phyloP scores from a whole-genome alignment of 2,888 invertebrate genomes.

The Lasius fuliginosus region DNA sequence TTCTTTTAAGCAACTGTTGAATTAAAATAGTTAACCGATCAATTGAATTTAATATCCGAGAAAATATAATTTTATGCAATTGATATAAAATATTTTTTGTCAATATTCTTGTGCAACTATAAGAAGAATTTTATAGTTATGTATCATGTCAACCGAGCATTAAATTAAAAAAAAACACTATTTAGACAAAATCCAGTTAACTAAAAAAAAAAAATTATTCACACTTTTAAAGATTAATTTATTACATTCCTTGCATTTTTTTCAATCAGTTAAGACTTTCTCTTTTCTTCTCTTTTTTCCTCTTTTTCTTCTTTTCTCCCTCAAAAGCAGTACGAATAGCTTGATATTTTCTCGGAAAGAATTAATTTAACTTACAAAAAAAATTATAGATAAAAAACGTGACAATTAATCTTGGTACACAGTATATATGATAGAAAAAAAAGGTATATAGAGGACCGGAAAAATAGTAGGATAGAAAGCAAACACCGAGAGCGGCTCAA shows the following conservation, averaged over 20 bases:
- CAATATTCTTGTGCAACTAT: not conserved
- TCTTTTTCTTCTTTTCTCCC: not conserved
- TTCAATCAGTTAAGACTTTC: not conserved
- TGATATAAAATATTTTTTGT: not conserved
- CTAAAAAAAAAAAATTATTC: not conserved
- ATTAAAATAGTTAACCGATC: not conserved
- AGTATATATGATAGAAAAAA: constrained; percentile 30
- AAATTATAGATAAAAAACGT: not conserved
- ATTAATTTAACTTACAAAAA: not conserved
- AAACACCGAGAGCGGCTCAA: constrained; percentile 71
- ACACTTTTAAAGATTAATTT: not conserved
- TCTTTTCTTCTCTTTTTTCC: not conserved
- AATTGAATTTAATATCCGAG: not conserved
- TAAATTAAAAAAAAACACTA: not conserved
- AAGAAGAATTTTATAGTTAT: not conserved
- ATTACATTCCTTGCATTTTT: not conserved
- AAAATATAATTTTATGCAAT: not conserved
- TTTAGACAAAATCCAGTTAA: not conserved
- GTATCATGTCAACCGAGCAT: not conserved
- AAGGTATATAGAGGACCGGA: not conserved
- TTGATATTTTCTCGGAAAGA: not conserved
- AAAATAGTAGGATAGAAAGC: constrained; percentile 14
- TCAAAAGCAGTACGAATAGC: not conserved
- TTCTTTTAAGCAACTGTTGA: not conserved
- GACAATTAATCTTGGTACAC: not conserved